Evolutionary conservation across 2,797 vertebrate genomes (phyloP), one percentile per base, ranked within the genome.

Genomic region (Channallabes apus): DNA sequence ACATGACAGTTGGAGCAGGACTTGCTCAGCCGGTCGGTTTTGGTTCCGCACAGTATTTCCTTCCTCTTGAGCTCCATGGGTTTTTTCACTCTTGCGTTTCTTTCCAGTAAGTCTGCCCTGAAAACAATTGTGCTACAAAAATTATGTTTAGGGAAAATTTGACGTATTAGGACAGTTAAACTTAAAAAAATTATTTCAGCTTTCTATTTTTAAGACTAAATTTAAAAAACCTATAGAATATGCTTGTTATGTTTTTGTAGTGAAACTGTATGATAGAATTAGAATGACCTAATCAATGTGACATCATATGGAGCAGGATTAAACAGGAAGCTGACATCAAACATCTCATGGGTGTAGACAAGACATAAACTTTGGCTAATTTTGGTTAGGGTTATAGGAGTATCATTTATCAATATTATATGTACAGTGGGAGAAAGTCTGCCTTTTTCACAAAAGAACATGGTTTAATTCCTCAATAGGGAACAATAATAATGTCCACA

Each of bases 21-120:
- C 20, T 32, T 18, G 11, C 29, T 24, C 29, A 56, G 1, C 9
- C 20, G 4, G 3, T 24, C 32, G 56, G 58, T 77, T 58, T 77
- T 77, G 29, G 73, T 78, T 61, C 76, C 76, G 61, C 76, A 8
- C 20, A 61, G 5, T 24, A 22, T n/a, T 78, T 78, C 76, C 76
- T 78, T 78, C 32, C 76, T 78, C 20, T 6, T 78, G 6, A 78
- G 11, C 20, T 24, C 56, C 15, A 8, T 32, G 29, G 56, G 12
- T n/a, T 24, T 78, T 78, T 78, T 78, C 32, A 62, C 12, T 41
- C 58, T 78, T 61, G 32, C 76, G 17, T 7, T 38, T 22, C 12
- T 15, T 12, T 61, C 76, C 24, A 38, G 29, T 61, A 5, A 38
- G 38, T 22, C 18, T 59, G 56, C 58, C 29, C 17, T 29, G 7